phyloP scores from a whole-genome alignment of 2,888 invertebrate species.

The Notodonta dromedarius region DNA sequence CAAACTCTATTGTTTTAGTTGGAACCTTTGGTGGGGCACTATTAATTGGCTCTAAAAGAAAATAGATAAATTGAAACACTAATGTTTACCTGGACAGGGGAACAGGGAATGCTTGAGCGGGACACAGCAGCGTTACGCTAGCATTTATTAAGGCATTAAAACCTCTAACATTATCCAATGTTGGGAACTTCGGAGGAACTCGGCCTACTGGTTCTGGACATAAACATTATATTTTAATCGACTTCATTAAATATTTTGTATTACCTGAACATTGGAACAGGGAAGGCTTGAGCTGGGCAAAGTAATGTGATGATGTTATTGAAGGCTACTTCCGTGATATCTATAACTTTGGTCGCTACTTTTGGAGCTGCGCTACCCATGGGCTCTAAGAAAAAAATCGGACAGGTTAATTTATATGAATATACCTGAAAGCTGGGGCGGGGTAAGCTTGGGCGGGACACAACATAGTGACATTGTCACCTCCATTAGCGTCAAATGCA shows the following conservation, averaged over 20 bases:
- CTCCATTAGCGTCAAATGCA: conserved; percentile 84
- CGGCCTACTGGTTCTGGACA: conserved; percentile 85
- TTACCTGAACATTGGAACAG: conserved; percentile 88
- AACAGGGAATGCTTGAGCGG: conserved; percentile 88
- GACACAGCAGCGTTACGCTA: conserved; percentile 87
- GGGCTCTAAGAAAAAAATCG: conserved; percentile 82
- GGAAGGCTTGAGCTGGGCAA: conserved; percentile 87
- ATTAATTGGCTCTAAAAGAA: conserved; percentile 87
- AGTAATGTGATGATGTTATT: conserved; percentile 76
- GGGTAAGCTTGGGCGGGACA: conserved; percentile 92
- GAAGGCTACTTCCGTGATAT: conserved; percentile 67
- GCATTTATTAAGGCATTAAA: conserved; percentile 77
- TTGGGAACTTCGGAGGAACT: conserved; percentile 89
- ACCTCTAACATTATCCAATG: conserved; percentile 86
- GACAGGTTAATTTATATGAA: conserved; percentile 14
- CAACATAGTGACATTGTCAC: conserved; percentile 82
- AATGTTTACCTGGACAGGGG: conserved; percentile 85
- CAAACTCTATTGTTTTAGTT: conserved; percentile 77
- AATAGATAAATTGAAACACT: conserved; percentile 38
- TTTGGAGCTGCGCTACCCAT: conserved; percentile 88
- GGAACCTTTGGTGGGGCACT: conserved; percentile 88
- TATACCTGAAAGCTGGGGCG: conserved; percentile 86
- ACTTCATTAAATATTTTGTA: conserved; percentile 17
- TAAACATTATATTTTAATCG: conserved; percentile 36
- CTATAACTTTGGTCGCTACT: conserved; percentile 84